phyloP scores from a whole-genome alignment of 2,113 vertebrate species.

The Eulemur macaco region DNA sequence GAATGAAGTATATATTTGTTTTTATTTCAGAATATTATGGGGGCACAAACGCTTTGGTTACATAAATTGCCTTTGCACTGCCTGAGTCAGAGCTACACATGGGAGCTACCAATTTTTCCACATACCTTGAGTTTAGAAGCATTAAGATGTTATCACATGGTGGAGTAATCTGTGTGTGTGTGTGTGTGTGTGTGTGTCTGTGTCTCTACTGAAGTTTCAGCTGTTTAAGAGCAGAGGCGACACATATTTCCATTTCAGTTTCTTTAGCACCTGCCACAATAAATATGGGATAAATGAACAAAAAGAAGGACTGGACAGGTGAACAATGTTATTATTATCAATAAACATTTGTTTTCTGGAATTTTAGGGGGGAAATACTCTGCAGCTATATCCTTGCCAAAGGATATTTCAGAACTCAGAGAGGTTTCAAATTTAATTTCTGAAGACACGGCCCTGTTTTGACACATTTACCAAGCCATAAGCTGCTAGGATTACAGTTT shows the following conservation, averaged over 20 bases:
- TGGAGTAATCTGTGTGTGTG: not conserved
- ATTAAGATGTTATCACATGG: not conserved
- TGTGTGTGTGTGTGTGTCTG: not conserved
- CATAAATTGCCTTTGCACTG: no score
- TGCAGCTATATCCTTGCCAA: not conserved
- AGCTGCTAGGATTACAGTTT: conserved; percentile 41
- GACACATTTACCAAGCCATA: not conserved
- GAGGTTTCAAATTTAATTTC: conserved; percentile 36
- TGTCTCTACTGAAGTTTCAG: not conserved
- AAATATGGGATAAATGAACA: not conserved
- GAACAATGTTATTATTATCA: not conserved
- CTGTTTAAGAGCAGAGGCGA: not conserved
- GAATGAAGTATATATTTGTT: not conserved
- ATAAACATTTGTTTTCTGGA: not conserved
- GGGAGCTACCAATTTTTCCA: not conserved
- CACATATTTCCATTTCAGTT: not conserved
- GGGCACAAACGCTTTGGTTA: no score
- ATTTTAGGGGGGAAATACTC: not conserved
- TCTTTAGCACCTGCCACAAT: not conserved
- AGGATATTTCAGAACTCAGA: not conserved
- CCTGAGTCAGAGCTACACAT: no score
- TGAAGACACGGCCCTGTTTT: not conserved
- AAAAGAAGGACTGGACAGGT: not conserved
- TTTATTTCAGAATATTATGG: no score
- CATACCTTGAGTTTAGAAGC: not conserved